Evolutionary conservation across 1,140 invertebrate genomes (phyloP).

Genomic region (Ephestia elutella): DNA sequence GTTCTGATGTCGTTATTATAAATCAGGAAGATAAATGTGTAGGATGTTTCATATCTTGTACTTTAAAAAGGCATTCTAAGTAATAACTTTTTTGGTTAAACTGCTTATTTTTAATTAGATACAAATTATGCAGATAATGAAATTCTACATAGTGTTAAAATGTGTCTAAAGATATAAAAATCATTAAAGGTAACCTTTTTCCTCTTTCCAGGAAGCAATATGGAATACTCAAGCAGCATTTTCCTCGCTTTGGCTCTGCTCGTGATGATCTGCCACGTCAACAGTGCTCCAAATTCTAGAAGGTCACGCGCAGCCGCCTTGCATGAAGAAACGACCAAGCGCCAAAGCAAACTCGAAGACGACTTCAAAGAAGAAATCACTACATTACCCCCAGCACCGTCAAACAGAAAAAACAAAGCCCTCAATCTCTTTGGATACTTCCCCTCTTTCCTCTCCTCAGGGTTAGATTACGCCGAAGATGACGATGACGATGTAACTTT

Average conservation of each 20-base stretch:
- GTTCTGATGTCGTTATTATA: background rate
- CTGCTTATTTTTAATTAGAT: too few species aligned
- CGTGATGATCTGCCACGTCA: slow-evolving; percentile 32
- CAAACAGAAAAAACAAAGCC: slow-evolving; percentile 65
- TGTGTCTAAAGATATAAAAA: too few species aligned
- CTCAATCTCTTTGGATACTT: slow-evolving; percentile 65
- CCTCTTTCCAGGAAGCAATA: slow-evolving; percentile 49
- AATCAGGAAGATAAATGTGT: background rate
- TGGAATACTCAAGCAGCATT: slow-evolving; percentile 37
- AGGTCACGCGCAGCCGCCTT: slow-evolving; percentile 44
- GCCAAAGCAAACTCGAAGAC: slow-evolving; percentile 58
- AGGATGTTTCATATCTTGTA: too few species aligned
- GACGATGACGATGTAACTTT: slow-evolving; percentile 65
- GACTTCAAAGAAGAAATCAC: slow-evolving; percentile 52
- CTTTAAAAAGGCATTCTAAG: too few species aligned
- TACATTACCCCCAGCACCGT: slow-evolving; percentile 31
- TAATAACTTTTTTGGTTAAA: too few species aligned
- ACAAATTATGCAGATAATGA: too few species aligned
- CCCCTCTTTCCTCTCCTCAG: slow-evolving; percentile 60
- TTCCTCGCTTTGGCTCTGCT: slow-evolving; percentile 39
- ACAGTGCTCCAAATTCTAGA: slow-evolving; percentile 45
- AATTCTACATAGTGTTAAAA: too few species aligned
- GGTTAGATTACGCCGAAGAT: slow-evolving; percentile 62
- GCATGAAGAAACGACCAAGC: slow-evolving; percentile 29
- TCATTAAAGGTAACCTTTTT: slow-evolving; percentile 13